Evolutionary conservation across 2,888 invertebrate genomes (phyloP).

Genomic region (Dicyrtomina minuta): DNA sequence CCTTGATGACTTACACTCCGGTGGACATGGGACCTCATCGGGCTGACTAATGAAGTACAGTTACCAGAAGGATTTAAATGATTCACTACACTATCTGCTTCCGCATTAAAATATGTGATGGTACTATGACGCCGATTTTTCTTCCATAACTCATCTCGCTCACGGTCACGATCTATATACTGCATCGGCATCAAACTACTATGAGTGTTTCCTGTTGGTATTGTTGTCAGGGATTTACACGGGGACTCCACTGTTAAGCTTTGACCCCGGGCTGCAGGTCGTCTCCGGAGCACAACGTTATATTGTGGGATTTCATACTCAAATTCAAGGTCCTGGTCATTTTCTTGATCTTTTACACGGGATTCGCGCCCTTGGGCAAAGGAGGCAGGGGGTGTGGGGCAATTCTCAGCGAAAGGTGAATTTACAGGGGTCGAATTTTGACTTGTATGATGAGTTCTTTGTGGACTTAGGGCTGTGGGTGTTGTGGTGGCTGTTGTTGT

Average conservation of each 20-base stretch:
- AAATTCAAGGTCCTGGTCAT: neutral
- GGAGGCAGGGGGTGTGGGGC: too few relatives aligned
- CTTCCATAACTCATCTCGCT: neutral
- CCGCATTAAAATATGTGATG: constrained; percentile 49
- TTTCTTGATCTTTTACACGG: neutral
- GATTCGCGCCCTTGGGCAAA: too few relatives aligned
- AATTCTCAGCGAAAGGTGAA: too few relatives aligned
- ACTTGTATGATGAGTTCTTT: too few relatives aligned
- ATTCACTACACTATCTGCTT: constrained; percentile 42
- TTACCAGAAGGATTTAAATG: neutral
- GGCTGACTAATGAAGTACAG: neutral
- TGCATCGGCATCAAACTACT: neutral
- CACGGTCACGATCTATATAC: too few relatives aligned
- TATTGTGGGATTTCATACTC: neutral
- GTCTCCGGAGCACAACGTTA: neutral
- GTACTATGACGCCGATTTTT: constrained; percentile 47
- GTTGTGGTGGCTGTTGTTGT: neutral
- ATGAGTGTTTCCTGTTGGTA: too few relatives aligned
- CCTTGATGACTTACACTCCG: constrained; percentile 22
- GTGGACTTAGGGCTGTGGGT: neutral
- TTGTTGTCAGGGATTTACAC: neutral
- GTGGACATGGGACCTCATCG: neutral
- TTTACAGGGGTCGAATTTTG: too few relatives aligned
- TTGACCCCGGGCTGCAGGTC: neutral
- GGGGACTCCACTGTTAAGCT: too few relatives aligned